Conservation (phyloP, 2,113 vertebrate genomes). For the Helogale parvula region DNA sequence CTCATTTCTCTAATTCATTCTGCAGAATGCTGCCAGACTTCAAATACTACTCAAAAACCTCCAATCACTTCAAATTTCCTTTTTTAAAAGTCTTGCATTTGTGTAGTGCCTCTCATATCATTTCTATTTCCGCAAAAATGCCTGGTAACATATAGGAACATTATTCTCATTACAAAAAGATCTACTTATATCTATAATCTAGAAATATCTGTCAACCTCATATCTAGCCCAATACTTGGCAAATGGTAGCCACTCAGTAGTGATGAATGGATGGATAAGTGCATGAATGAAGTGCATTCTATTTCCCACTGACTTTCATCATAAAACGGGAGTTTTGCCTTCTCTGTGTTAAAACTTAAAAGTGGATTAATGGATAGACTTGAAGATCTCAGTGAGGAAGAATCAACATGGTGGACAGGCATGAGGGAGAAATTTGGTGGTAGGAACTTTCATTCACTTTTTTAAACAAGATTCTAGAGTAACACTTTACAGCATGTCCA, state of each 20-base stretch:
- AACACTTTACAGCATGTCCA: neutral
- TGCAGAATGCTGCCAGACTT: neutral
- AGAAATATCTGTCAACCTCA: neutral
- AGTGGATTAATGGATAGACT: neutral
- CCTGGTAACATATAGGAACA: neutral
- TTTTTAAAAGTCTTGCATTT: neutral
- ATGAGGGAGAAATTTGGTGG: too few species aligned
- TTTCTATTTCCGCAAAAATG: neutral
- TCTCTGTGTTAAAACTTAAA: neutral
- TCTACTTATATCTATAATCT: neutral
- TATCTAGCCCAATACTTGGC: neutral
- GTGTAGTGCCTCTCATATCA: neutral
- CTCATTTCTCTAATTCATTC: neutral
- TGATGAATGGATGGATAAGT: neutral
- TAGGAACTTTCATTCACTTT: neutral
- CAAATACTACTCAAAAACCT: neutral
- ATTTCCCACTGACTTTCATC: neutral
- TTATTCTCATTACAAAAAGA: neutral
- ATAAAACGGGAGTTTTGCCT: neutral
- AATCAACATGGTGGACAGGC: neutral
- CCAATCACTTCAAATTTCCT: neutral
- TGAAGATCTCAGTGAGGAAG: neutral
- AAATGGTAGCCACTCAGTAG: neutral
- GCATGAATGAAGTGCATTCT: neutral
- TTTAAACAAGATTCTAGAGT: neutral